These are phyloP conservation scores for Neotoxoptera formosana DNA, from an alignment of 1,140 invertebrate species.

Conservation along the genomic window DNA sequence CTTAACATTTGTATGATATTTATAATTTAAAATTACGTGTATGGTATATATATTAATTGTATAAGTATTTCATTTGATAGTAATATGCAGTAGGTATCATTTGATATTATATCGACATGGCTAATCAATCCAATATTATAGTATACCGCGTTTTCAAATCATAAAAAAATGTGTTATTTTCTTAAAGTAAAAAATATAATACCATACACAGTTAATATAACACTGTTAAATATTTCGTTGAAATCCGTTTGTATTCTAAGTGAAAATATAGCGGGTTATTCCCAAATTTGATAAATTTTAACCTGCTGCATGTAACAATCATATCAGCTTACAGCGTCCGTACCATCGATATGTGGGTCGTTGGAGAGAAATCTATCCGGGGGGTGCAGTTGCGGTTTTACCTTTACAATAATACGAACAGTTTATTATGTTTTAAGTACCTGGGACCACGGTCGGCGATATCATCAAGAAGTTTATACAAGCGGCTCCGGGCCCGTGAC, in stretches of 20 bases:
- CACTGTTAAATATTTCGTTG: background rate
- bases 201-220: background rate
- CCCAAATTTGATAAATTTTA: background rate
- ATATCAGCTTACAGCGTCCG: background rate
- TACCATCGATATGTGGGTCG: too few species aligned
- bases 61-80: too few species aligned
- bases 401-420: background rate
- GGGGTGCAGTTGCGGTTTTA: background rate
- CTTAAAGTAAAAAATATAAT: background rate
- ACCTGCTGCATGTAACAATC: too few species aligned
- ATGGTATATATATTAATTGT: too few species aligned
- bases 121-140: too few species aligned
- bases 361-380: too few species aligned
- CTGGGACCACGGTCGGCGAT: conserved; percentile 88
- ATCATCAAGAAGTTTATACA: conserved; percentile 95
- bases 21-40: too few species aligned
- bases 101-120: background rate
- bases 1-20: too few species aligned
- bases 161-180: background rate
- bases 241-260: background rate
- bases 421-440: conserved; percentile 65
- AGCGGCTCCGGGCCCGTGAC: conserved; percentile 93
- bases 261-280: background rate
- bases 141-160: background rate
- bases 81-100: background rate